Percentiles rank a stretch among this genome's conserved stretches.
Conservation (phyloP, 2,888 invertebrate species). For the Dendrolimus houi region DNA sequence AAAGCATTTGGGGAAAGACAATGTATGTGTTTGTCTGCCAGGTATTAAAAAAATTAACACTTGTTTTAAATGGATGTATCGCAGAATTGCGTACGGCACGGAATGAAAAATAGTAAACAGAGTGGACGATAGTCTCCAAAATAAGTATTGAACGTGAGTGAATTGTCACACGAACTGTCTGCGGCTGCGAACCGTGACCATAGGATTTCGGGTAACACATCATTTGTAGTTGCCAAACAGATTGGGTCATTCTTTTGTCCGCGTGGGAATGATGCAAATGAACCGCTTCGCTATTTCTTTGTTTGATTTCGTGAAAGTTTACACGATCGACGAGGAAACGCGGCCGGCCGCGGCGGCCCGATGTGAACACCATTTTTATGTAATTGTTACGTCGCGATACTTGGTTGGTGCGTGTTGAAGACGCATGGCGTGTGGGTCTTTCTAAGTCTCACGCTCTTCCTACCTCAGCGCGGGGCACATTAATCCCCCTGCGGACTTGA, state of each 20-base stretch:
- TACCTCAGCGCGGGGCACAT: too few relatives aligned
- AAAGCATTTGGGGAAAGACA: too few relatives aligned
- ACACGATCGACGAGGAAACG: constrained; percentile 73
- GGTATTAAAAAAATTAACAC: too few relatives aligned
- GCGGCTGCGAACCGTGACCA: constrained; percentile 43
- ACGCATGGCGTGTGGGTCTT: constrained; percentile 4
- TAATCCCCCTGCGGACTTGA: too few relatives aligned
- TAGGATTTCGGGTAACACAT: constrained; percentile 67
- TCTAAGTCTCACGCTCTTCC: too few relatives aligned
- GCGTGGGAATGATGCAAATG: constrained; percentile 75
- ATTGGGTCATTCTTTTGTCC: constrained; percentile 74
- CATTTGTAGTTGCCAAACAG: constrained; percentile 67
- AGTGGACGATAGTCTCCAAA: too few relatives aligned
- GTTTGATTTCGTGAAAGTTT: constrained; percentile 77
- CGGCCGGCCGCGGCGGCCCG: constrained; percentile 59
- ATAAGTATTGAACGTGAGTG: neutral
- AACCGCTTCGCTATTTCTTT: constrained; percentile 72
- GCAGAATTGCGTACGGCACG: too few relatives aligned
- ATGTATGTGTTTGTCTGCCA: too few relatives aligned
- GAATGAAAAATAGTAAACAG: too few relatives aligned
- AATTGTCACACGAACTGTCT: constrained; percentile 1
- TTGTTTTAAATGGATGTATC: too few relatives aligned
- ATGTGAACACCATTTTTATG: constrained; percentile 75
- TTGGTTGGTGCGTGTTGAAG: constrained; percentile 26
- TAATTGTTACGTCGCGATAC: constrained; percentile 70